Evolutionary conservation across 1,140 invertebrate species (phyloP).

Genomic region (Lepidostoma basale): DNA sequence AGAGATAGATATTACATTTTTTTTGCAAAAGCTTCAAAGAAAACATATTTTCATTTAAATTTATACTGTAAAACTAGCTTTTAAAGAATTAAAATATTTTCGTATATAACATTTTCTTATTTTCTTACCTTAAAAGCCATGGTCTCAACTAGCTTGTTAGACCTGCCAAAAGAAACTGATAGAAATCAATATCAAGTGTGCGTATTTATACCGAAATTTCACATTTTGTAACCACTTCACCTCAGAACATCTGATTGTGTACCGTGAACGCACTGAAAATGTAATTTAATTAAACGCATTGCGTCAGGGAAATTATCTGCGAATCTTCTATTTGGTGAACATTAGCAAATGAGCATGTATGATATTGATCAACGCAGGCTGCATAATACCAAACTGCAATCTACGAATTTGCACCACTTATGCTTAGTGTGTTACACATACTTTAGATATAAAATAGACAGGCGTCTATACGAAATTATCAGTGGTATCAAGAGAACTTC

Average conservation of each 20-base stretch:
- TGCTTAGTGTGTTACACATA: not conserved
- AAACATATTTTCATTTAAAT: too few relatives aligned
- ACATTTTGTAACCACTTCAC: not conserved
- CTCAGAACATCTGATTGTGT: not conserved
- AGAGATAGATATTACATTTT: too few relatives aligned
- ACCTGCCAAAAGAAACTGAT: not conserved
- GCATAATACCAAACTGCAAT: too few relatives aligned
- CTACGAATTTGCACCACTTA: too few relatives aligned
- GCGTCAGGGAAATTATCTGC: not conserved
- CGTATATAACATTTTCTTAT: too few relatives aligned
- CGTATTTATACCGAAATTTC: slow-evolving; percentile 10
- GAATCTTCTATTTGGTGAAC: not conserved
- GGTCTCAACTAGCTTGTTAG: not conserved
- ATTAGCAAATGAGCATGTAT: not conserved
- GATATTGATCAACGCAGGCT: not conserved
- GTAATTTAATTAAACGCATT: not conserved
- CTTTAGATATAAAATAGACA: not conserved
- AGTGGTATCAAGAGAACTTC: not conserved
- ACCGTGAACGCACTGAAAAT: slow-evolving; percentile 7
- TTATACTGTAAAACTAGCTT: too few relatives aligned
- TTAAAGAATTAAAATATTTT: too few relatives aligned
- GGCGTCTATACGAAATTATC: not conserved
- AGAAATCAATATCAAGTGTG: not conserved
- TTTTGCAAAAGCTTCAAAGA: too few relatives aligned
- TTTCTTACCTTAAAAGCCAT: slow-evolving; percentile 18